phyloP scores from a whole-genome alignment of 1,140 invertebrate species.

The Meloidogyne floridensis region DNA sequence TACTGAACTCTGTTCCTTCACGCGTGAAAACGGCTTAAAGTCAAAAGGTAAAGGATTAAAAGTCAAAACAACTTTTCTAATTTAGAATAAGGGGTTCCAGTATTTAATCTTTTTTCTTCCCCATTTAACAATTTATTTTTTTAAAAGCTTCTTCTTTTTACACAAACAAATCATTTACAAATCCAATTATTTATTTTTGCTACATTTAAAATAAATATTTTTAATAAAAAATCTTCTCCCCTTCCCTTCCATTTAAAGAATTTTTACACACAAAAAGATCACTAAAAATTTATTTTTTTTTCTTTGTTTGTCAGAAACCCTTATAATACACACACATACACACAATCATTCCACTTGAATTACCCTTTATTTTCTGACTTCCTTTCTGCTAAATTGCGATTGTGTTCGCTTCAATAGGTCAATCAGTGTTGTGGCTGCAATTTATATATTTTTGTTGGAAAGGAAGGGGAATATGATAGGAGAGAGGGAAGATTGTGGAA shows the following conservation, averaged over 20 bases:
- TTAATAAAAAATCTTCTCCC: no score
- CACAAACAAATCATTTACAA: no score
- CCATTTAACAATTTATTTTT: slow-evolving; percentile 5
- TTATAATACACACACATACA: no score
- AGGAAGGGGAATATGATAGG: background rate
- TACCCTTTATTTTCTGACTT: background rate
- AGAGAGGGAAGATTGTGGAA: background rate
- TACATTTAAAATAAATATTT: no score
- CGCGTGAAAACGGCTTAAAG: no score
- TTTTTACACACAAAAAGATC: no score
- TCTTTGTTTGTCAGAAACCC: background rate
- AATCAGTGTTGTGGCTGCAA: slow-evolving; percentile 6
- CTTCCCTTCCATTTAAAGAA: no score
- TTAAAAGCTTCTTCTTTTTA: background rate
- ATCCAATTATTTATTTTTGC: no score
- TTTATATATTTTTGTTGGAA: background rate
- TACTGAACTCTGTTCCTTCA: no score
- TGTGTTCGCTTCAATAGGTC: slow-evolving; percentile 8
- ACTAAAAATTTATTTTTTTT: background rate
- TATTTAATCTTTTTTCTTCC: background rate
- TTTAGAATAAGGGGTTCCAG: no score
- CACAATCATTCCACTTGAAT: background rate
- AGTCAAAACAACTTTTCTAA: no score
- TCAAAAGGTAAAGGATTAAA: no score
- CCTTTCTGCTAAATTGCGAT: background rate